Evolutionary conservation across 2,113 vertebrate species (phyloP), one percentile per base, ranked within the genome.

Genomic region (Rynchops niger): DNA sequence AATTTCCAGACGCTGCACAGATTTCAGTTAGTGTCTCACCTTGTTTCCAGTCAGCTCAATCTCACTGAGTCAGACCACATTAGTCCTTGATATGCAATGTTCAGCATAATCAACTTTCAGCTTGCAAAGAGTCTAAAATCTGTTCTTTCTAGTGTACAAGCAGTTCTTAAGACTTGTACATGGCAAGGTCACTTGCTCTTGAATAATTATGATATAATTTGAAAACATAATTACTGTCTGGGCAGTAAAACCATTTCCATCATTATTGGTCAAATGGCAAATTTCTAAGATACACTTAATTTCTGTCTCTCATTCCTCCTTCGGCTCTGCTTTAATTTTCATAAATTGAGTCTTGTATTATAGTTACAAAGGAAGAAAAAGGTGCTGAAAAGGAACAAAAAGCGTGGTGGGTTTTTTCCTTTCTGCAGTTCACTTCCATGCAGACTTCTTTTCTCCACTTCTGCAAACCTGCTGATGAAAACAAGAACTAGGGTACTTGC

Each of bases 181-280:
- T 59, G 87, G 29, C 81, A 93, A 89, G 95, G 86, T 97, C 97
- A 93, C 86, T 95, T 95, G 49, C 49, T 62, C 86, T 95, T 92
- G 66, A 96, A 94, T 97, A 97, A 96, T 95, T 95, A 85, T 79
- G 56, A 13, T 94, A 87, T 95, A 89, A 94, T 94, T 95, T 77
- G 62, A 82, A 95, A 95, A 69, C 26, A n/a, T 93, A 80, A 95
- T 96, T 97, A 45, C 72, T 16, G 49, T 95, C 82, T 88, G 63
- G 81, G 34, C 29, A 79, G 58, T 90, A 88, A 92, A 95, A 90
- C 49, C 20, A 34, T 93, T 95, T 93, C 76, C 78, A 66, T 87
- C 43, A 40, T 72, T 83, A 80, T 87, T 0, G 5, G 85, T 96
- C 73, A 95, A 87, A 91, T 92, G 74, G 69, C 62, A 79, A 30